A percentile compares a stretch with the other conserved stretches of the same genome.
These are phyloP conservation scores for Arrhamphus sclerolepis DNA, from an alignment of 2,797 vertebrate species.

Conservation along the genomic window DNA sequence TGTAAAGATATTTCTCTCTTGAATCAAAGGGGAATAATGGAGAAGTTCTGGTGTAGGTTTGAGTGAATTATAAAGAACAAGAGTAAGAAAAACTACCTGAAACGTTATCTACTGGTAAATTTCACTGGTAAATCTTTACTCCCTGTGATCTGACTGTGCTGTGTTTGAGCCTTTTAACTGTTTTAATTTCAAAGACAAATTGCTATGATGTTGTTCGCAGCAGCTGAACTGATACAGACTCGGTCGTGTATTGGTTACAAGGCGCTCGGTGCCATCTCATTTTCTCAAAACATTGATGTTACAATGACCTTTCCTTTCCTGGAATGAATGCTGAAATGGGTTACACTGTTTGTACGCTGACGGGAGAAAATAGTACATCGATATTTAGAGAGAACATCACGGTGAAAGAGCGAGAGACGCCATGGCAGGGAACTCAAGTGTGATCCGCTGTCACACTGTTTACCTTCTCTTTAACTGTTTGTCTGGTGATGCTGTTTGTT, in stretches of 20 bases:
- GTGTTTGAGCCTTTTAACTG: constrained; percentile 75
- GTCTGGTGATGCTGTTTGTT: constrained; percentile 87
- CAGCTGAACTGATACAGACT: constrained; percentile 50
- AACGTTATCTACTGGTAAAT: constrained; percentile 43
- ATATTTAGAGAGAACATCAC: constrained; percentile 61
- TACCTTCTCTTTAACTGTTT: constrained; percentile 76
- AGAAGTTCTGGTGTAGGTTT: constrained; percentile 34
- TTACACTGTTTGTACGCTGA: constrained; percentile 67
- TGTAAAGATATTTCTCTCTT: constrained; percentile 31
- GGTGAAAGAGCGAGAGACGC: constrained; percentile 69
- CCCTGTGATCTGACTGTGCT: constrained; percentile 71
- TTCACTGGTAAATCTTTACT: constrained; percentile 51
- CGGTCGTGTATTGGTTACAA: constrained; percentile 56
- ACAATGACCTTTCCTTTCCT: constrained; percentile 50
- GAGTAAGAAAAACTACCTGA: constrained; percentile 64
- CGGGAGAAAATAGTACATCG: constrained; percentile 45
- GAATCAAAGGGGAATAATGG: constrained; percentile 31
- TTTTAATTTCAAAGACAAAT: constrained; percentile 51
- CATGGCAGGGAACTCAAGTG: constrained; percentile 55
- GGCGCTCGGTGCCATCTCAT: constrained; percentile 66
- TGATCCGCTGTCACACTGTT: constrained; percentile 77
- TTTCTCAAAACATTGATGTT: constrained; percentile 64
- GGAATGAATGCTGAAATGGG: constrained; percentile 71
- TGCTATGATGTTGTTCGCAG: constrained; percentile 62
- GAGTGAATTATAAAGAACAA: constrained; percentile 30